Conservation (phyloP, 37 sponge, comb jelly and placozoan genomes). For the Chondrosia reniformis region DNA sequence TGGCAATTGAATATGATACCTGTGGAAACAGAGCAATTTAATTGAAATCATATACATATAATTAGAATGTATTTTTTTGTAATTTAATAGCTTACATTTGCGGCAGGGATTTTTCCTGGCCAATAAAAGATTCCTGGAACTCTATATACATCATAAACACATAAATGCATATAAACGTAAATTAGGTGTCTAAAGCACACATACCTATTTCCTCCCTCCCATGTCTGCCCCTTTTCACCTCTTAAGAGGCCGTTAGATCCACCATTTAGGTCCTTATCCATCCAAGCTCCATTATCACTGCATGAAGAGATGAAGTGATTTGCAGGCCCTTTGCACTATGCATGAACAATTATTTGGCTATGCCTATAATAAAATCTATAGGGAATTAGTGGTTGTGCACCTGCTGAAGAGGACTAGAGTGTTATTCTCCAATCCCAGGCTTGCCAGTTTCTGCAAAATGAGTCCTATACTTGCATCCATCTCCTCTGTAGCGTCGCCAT, state of each 20-base stretch:
- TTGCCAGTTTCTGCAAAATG: slow-evolving; percentile 21
- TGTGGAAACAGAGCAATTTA: not conserved
- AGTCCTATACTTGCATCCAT: slow-evolving; percentile 38
- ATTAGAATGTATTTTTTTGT: not conserved
- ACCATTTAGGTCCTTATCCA: slow-evolving; percentile 29
- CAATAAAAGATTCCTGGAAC: slow-evolving; percentile 46
- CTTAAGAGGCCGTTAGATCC: slow-evolving; percentile 47
- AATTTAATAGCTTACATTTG: not conserved
- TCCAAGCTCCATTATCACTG: slow-evolving; percentile 63
- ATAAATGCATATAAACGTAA: not conserved
- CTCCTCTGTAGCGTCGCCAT: slow-evolving; percentile 29
- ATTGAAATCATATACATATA: not conserved
- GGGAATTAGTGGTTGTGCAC: not conserved
- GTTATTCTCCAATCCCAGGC: slow-evolving; percentile 13
- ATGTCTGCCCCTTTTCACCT: slow-evolving; percentile 49
- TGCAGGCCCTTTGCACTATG: not conserved
- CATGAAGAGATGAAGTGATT: not conserved
- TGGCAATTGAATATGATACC: slow-evolving; percentile 2
- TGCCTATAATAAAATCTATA: slow-evolving; percentile 34
- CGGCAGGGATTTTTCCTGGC: slow-evolving; percentile 32
- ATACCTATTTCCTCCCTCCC: slow-evolving; percentile 53
- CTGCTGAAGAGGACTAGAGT: slow-evolving; percentile 39
- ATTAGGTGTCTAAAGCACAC: not conserved
- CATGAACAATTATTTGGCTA: slow-evolving; percentile 49
- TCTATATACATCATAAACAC: no score